These are phyloP conservation scores for Caenorhabditis briggsae DNA, from an alignment of 1,140 invertebrate genomes.

Conservation along the genomic window DNA sequence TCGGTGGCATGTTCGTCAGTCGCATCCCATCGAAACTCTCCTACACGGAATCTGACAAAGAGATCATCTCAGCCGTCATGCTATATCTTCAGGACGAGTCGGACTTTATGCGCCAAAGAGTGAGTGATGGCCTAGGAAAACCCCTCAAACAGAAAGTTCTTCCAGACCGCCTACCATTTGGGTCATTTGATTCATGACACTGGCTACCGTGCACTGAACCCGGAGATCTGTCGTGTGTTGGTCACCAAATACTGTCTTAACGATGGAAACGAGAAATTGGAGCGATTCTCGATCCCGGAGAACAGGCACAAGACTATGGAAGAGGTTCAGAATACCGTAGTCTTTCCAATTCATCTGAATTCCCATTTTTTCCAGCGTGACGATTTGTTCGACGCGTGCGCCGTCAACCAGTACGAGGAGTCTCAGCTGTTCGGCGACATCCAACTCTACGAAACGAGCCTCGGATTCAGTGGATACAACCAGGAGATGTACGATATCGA, in stretches of 20 bases:
- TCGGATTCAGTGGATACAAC: slow-evolving; percentile 9
- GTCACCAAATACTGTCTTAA: slow-evolving; percentile 22
- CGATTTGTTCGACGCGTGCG: slow-evolving; percentile 55
- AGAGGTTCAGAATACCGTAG: background rate
- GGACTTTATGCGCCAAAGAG: background rate
- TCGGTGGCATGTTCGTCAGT: background rate
- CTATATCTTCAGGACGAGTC: slow-evolving; percentile 18
- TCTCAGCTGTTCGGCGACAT: slow-evolving; percentile 48
- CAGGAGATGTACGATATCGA: slow-evolving; percentile 36
- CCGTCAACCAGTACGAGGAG: slow-evolving; percentile 45
- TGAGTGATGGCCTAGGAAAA: background rate
- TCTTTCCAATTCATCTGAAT: background rate
- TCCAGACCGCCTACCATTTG: background rate
- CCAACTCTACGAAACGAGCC: slow-evolving; percentile 1
- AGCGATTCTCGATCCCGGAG: background rate
- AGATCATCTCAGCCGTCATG: background rate
- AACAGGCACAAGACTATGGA: background rate
- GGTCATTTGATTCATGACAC: background rate
- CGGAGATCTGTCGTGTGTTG: slow-evolving; percentile 49
- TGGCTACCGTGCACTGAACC: background rate
- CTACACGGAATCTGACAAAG: slow-evolving; percentile 6
- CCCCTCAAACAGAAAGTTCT: background rate
- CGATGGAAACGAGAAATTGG: slow-evolving; percentile 26
- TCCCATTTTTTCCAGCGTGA: slow-evolving; percentile 9
- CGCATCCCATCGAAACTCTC: background rate